phyloP scores from a whole-genome alignment of 2,113 vertebrate genomes.

The Neopipo cinnamomea region DNA sequence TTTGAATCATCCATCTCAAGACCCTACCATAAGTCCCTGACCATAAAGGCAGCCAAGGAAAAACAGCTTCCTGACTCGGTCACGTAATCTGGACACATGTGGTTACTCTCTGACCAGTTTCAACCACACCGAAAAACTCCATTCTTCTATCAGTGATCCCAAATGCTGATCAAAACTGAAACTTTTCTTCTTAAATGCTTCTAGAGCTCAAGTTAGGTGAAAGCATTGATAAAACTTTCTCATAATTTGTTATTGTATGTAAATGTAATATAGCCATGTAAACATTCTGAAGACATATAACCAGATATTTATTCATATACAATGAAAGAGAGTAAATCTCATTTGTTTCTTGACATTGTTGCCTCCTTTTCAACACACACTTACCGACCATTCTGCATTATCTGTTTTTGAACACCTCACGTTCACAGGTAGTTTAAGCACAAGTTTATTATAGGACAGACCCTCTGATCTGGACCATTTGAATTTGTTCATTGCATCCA shows the following conservation, averaged over 20 bases:
- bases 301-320: neutral
- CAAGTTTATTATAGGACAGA: conserved; percentile 81
- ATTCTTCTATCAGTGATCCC: neutral
- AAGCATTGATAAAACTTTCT: neutral
- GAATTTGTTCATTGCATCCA: conserved; percentile 89
- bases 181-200: neutral
- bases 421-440: conserved; percentile 80
- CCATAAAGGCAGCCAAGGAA: neutral
- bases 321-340: neutral
- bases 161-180: neutral
- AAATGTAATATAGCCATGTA: neutral
- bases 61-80: neutral
- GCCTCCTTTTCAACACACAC: conserved; percentile 30
- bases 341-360: neutral
- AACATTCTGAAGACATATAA: neutral
- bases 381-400: conserved; percentile 85
- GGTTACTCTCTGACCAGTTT: neutral
- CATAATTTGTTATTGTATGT: neutral
- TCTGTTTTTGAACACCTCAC: conserved; percentile 86
- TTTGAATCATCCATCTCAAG: neutral
- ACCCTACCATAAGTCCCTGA: neutral
- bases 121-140: neutral
- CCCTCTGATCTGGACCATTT: conserved; percentile 84
- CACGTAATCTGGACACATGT: neutral
- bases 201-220: neutral